Base-by-base conservation (phyloP, 1,140 invertebrate species). In the Holcopasites calliopsidis region DNA sequence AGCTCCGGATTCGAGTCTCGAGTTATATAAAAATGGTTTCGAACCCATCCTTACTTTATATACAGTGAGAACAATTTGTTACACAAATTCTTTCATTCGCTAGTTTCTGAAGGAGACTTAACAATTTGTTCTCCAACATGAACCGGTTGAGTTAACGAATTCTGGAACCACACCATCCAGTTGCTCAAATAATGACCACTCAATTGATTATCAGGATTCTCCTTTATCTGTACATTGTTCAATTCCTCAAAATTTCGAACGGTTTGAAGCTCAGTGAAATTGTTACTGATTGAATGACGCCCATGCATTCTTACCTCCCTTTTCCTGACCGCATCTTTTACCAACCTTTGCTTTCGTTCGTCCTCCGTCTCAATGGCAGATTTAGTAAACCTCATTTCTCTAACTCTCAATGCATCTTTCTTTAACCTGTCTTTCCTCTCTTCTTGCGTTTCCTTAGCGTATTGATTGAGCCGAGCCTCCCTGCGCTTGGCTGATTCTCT, bases 111-210 rank as follows among this genome's bases (percentile, higher is more conserved):
- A 44, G 80, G 80, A 26, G 70, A 57, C 23, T 84, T 77, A 7
- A 55, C 16, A n/a, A 58, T 79, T 50, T 79, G 77, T 50, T 87
- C 84, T 47, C 64, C 78, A 42, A 65, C 57, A 52, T 85, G 76
- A 66, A 79, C 68, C 8, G 81, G 78, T 76, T 86, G 87, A 44
- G 73, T 57, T 40, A 87, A 62, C 16, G 82, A 84, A 64, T 86
- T 88, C 55, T 88, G 87, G 54, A 88, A 88, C 87, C 87, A 88
- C 85, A 88, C 79, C 77, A 87, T 87, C 87, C 86, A 89, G 68
- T 87, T 87, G 77, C 79, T 86, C 44, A 89, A 68, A 58, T 88
- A 88, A 77, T 87, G 83, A 44, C 84, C 83, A 26, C 77, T 79
- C 47, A 87, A 75, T 60, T 83, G 79, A 79, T 78, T 84, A 74